A percentile compares a stretch with the other conserved stretches of the same genome.
Conservation (phyloP, 2,888 invertebrate genomes). For the Epistrophe grossulariae region DNA sequence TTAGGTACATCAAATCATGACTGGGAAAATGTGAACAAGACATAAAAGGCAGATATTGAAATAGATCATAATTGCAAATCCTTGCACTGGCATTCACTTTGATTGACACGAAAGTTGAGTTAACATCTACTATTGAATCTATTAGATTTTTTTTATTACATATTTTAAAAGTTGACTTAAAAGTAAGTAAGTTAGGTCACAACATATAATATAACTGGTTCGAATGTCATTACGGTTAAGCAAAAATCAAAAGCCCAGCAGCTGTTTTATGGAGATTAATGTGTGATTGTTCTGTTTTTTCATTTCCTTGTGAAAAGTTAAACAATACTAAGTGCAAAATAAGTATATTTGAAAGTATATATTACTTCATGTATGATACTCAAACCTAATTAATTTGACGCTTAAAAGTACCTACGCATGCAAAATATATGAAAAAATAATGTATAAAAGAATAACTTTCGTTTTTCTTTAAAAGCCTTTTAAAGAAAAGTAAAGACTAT, state of each 20-base stretch:
- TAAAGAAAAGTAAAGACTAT: no score
- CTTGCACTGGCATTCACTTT: slow-evolving; percentile 51
- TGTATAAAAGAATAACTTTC: no score
- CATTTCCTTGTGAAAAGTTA: slow-evolving; percentile 27
- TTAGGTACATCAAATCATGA: slow-evolving; percentile 11
- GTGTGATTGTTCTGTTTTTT: background rate
- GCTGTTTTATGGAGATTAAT: background rate
- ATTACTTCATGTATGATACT: background rate
- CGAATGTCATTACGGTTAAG: slow-evolving; percentile 23
- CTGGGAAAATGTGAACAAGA: background rate
- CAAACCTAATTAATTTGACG: no score
- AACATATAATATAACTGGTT: slow-evolving; percentile 4
- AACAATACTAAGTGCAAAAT: background rate
- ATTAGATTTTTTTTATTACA: background rate
- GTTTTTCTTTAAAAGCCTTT: no score
- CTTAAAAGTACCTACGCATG: no score
- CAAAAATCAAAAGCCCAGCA: slow-evolving; percentile 2
- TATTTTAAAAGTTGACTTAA: slow-evolving; percentile 13
- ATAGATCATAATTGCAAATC: slow-evolving; percentile 59
- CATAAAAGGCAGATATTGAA: slow-evolving; percentile 9
- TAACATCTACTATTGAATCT: slow-evolving; percentile 7
- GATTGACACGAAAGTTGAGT: slow-evolving; percentile 40
- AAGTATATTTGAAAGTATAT: background rate
- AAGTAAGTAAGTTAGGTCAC: slow-evolving; percentile 1
- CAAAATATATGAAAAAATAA: no score